phyloP scores from a whole-genome alignment of 2,113 vertebrate genomes.

The Callaeas wilsoni region DNA sequence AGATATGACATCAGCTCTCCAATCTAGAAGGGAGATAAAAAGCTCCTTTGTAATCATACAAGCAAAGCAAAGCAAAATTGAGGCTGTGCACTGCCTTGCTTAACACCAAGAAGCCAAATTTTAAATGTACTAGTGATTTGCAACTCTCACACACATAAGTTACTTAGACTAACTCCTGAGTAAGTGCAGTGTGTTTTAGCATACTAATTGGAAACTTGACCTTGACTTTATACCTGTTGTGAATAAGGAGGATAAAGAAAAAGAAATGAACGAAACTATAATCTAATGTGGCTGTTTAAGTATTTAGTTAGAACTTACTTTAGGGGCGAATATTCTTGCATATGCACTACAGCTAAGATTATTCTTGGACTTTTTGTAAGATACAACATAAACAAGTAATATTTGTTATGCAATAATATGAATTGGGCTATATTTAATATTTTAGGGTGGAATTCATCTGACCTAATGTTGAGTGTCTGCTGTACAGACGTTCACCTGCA shows the following conservation, averaged over 20 bases:
- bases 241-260: background rate
- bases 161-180: background rate
- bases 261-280: background rate
- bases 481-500: background rate
- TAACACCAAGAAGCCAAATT: background rate
- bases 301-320: background rate
- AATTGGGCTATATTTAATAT: background rate
- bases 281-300: background rate
- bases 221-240: background rate
- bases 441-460: background rate
- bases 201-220: constrained; percentile 14
- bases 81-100: background rate
- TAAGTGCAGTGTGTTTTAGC: background rate
- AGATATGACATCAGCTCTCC: background rate
- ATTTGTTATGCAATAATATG: background rate
- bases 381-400: background rate
- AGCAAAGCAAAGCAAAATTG: background rate
- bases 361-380: background rate
- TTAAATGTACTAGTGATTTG: constrained; percentile 4
- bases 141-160: background rate
- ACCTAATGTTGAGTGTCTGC: background rate
- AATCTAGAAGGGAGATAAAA: background rate
- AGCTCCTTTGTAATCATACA: background rate
- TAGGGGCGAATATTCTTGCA: background rate
- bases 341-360: background rate